Percentiles rank a stretch among this genome's conserved stretches.
Conservation (phyloP, 2,888 invertebrate species). For the Xestia rhomboidea region DNA sequence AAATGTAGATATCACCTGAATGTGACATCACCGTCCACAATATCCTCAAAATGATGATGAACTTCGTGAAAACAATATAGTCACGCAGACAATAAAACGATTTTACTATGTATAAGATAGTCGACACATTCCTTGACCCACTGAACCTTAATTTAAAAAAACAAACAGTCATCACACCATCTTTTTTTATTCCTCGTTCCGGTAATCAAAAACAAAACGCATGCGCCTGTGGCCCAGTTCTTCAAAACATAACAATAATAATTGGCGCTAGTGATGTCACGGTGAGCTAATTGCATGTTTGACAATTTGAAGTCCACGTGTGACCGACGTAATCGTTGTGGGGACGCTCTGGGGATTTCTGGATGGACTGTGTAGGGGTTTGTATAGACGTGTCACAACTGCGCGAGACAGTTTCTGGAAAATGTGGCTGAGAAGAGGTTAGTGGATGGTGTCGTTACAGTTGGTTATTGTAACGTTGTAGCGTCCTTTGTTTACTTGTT, state of each 20-base stretch:
- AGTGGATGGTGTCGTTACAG: neutral
- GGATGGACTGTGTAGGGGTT: neutral
- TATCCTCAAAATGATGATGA: no score
- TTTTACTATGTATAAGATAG: no score
- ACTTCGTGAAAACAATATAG: no score
- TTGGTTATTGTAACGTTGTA: neutral
- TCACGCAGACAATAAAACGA: no score
- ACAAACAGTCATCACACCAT: no score
- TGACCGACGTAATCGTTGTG: slow-evolving; percentile 22
- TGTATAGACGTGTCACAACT: neutral
- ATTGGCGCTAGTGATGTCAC: slow-evolving; percentile 31
- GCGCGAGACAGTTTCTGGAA: accelerated
- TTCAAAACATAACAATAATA: slow-evolving; percentile 5
- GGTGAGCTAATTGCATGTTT: slow-evolving; percentile 32
- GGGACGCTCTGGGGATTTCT: slow-evolving; percentile 23
- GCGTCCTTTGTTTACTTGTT: neutral
- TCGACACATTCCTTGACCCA: neutral
- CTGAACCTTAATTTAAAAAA: neutral
- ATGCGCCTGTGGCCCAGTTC: neutral
- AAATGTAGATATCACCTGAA: no score
- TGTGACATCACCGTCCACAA: no score
- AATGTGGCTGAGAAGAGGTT: neutral
- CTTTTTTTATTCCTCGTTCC: neutral
- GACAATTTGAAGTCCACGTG: slow-evolving; percentile 11
- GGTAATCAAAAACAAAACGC: slow-evolving; percentile 42